Base-by-base conservation (phyloP, 2,797 vertebrate species). In the Poeciliopsis turneri region DNA sequence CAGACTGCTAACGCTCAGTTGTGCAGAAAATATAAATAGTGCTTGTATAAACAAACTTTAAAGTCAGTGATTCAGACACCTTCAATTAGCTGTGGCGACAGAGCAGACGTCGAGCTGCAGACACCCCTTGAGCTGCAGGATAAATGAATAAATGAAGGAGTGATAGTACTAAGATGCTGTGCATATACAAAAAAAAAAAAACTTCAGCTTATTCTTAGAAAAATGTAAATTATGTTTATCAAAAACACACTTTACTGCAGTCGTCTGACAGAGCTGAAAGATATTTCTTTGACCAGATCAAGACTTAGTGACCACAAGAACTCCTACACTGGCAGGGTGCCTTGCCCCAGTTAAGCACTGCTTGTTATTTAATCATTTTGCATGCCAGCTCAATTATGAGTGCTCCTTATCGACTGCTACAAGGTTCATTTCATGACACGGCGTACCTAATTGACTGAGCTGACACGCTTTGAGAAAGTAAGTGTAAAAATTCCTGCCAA, bases 291-390 rank as follows among this genome's bases (percentile, higher is more conserved):
- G 16, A 36, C 77, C 16, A 15, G 30, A 79, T 82, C 10, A 1
- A 70, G n/a, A 59, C 61, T 74, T 49, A 70, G 53, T 61, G 45
- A 74, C 53, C 59, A 76, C 23, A 45, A 13, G 68, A 0, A 78
- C 78, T 71, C 78, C 69, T 73, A 85, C 90, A 85, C 79, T 91
- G 84, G 86, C 88, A 93, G 87, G 28, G 79, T 77, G 78, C 79
- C 36, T 74, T 91, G 93, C 80, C 90, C 91, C 87, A 94, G 70
- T 94, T 92, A 84, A 82, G 85, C 71, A 47, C 75, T 0, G 51
- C 84, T 82, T 86, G 84, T 85, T 90, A 86, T 91, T 93, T 90
- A 93, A 92, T 95, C 93, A 94, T 94, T 90, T 86, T 88, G 87
- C 90, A 88, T 84, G 89, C 84, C 87, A 90, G 85, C 89, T 94